Evolutionary conservation across 1,140 invertebrate species (phyloP).

Genomic region (Cyphomyrmex costatus): DNA sequence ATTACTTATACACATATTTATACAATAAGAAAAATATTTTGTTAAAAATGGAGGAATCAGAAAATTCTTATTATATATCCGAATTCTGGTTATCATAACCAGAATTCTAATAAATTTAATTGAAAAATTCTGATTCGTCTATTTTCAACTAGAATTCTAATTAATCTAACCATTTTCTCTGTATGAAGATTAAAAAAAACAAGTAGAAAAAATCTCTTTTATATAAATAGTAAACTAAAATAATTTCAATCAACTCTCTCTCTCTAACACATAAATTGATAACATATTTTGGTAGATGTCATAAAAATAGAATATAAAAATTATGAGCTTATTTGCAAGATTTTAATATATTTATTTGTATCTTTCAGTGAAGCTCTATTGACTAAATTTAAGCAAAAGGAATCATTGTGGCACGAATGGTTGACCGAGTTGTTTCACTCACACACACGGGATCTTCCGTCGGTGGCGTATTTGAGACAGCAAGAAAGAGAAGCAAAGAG

Average conservation of each 20-base stretch:
- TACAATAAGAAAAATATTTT: too few relatives aligned
- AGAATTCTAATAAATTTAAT: too few relatives aligned
- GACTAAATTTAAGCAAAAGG: slow-evolving; percentile 14
- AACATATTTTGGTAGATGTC: background rate
- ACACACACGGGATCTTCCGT: background rate
- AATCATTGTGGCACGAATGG: background rate
- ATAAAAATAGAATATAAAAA: background rate
- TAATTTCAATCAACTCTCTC: background rate
- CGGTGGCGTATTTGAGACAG: slow-evolving; percentile 21
- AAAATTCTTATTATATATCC: too few relatives aligned
- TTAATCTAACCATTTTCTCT: background rate
- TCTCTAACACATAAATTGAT: background rate
- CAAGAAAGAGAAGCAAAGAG: slow-evolving; percentile 17
- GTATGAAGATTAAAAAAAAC: background rate
- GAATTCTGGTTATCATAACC: too few relatives aligned
- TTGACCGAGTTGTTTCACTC: slow-evolving; percentile 13
- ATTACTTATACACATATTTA: background rate
- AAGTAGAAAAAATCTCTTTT: background rate
- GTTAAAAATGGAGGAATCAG: too few relatives aligned
- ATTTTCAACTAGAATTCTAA: too few relatives aligned
- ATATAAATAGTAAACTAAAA: background rate
- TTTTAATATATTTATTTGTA: background rate
- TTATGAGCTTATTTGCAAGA: background rate
- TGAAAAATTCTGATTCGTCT: too few relatives aligned
- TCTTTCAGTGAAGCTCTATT: background rate